These are phyloP conservation scores for Lampris megalopsis DNA, from an alignment of 2,113 vertebrate species.

Conservation along the genomic window DNA sequence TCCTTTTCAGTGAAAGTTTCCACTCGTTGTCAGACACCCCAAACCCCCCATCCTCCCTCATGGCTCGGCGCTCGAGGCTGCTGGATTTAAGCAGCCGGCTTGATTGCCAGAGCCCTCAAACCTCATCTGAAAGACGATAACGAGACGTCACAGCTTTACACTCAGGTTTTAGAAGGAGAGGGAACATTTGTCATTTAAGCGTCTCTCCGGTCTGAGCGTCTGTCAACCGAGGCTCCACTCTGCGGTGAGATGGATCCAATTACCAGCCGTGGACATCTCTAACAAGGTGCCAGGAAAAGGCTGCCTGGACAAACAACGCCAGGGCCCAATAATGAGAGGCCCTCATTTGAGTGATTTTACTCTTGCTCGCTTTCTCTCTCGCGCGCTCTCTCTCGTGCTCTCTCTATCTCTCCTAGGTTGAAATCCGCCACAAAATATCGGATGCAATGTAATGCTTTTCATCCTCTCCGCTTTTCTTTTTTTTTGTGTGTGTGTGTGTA, in stretches of 20 bases:
- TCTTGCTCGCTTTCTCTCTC: constrained; percentile 52
- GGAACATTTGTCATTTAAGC: constrained; percentile 87
- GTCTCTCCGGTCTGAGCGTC: constrained; percentile 76
- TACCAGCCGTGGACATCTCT: constrained; percentile 84
- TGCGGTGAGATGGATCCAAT: constrained; percentile 83
- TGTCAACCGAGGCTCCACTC: constrained; percentile 79
- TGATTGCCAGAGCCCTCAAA: constrained; percentile 82
- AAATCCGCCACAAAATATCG: constrained; percentile 72
- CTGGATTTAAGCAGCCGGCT: constrained; percentile 64
- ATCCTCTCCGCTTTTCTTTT: constrained; percentile 35
- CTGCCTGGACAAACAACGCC: constrained; percentile 85
- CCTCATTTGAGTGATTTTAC: constrained; percentile 83
- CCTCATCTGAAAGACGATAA: constrained; percentile 79
- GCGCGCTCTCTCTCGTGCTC: constrained; percentile 20
- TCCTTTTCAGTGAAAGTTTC: constrained; percentile 43
- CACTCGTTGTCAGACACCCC: constrained; percentile 28
- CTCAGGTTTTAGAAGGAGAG: constrained; percentile 79
- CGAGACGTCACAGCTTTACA: constrained; percentile 83
- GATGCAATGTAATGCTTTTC: constrained; percentile 48
- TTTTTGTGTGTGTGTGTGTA: neutral
- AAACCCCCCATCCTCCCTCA: neutral
- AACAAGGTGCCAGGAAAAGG: constrained; percentile 86
- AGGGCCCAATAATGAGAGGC: constrained; percentile 82
- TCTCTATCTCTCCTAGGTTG: constrained; percentile 51
- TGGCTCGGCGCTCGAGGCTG: constrained; percentile 1